A percentile compares a stretch with the other conserved stretches of the same genome.
Conservation (phyloP, 2,113 vertebrate species). For the Pseudorectes ferrugineus region DNA sequence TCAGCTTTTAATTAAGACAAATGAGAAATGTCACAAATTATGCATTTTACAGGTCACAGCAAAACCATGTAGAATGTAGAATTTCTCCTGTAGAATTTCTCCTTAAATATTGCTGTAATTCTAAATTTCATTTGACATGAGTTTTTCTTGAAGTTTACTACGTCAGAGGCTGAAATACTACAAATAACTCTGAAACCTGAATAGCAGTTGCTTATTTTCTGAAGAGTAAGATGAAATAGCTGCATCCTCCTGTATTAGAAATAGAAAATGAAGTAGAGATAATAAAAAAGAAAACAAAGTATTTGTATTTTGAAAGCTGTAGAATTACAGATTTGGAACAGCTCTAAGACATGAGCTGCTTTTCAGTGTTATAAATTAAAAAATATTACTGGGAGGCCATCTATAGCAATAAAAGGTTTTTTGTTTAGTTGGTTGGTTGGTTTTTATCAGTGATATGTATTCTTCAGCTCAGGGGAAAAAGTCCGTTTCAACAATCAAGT, state of each 20-base stretch:
- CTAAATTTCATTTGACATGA: not conserved
- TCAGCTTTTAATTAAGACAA: slow-evolving; percentile 19
- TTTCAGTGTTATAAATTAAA: not conserved
- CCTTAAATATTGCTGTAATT: not conserved
- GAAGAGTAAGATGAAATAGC: not conserved
- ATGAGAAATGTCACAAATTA: not conserved
- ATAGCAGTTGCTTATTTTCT: not conserved
- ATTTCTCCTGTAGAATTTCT: not conserved
- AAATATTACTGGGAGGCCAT: not conserved
- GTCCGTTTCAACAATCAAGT: not conserved
- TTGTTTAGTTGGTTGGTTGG: not conserved
- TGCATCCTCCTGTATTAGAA: not conserved
- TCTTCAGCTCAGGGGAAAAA: not conserved
- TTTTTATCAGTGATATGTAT: not conserved
- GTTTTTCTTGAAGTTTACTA: not conserved
- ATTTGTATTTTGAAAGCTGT: not conserved
- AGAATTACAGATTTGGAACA: not conserved
- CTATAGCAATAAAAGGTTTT: not conserved
- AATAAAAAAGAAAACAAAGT: not conserved
- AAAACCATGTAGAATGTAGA: not conserved
- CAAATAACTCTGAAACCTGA: not conserved
- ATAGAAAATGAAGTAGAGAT: not conserved
- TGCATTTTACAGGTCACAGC: not conserved
- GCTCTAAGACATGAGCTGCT: not conserved
- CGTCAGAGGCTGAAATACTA: not conserved